phyloP scores from a whole-genome alignment of 2,888 invertebrate genomes.

The Heliconius erato region DNA sequence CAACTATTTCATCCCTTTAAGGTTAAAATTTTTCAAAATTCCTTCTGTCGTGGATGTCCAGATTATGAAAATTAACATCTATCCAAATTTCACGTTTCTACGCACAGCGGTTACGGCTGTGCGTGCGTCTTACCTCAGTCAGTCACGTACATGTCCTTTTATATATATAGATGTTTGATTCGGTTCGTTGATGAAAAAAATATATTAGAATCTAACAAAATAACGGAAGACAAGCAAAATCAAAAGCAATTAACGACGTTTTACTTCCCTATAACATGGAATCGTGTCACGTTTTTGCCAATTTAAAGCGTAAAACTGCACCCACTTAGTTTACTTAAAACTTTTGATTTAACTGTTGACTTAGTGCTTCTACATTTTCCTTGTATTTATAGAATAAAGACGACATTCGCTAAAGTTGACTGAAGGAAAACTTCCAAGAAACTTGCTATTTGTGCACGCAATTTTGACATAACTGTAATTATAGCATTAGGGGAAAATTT shows the following conservation, averaged over 20 bases:
- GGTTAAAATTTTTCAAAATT: too few relatives aligned
- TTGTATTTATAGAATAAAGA: slow-evolving; percentile 36
- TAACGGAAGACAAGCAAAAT: slow-evolving; percentile 3
- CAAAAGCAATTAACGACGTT: not conserved
- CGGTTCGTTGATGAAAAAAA: too few relatives aligned
- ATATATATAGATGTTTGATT: not conserved
- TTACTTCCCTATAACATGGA: slow-evolving; percentile 21
- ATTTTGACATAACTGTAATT: slow-evolving; percentile 62
- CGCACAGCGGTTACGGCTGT: too few relatives aligned
- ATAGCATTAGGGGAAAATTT: slow-evolving; percentile 53
- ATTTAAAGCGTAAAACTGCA: slow-evolving; percentile 46
- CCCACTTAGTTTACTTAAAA: slow-evolving; percentile 40
- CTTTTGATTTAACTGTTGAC: slow-evolving; percentile 33
- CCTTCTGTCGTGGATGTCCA: too few relatives aligned
- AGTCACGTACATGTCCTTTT: not conserved
- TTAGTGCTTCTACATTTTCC: slow-evolving; percentile 11
- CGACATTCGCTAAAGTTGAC: slow-evolving; percentile 34
- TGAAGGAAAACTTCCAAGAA: slow-evolving; percentile 31
- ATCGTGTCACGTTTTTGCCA: slow-evolving; percentile 40
- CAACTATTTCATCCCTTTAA: too few relatives aligned
- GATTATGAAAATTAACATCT: too few relatives aligned
- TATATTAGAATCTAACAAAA: not conserved
- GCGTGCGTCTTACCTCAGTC: too few relatives aligned
- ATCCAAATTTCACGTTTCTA: too few relatives aligned
- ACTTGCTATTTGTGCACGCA: slow-evolving; percentile 58